These are phyloP conservation scores for Trichopoda pennipes DNA, from an alignment of 2,888 invertebrate species.

Conservation along the genomic window DNA sequence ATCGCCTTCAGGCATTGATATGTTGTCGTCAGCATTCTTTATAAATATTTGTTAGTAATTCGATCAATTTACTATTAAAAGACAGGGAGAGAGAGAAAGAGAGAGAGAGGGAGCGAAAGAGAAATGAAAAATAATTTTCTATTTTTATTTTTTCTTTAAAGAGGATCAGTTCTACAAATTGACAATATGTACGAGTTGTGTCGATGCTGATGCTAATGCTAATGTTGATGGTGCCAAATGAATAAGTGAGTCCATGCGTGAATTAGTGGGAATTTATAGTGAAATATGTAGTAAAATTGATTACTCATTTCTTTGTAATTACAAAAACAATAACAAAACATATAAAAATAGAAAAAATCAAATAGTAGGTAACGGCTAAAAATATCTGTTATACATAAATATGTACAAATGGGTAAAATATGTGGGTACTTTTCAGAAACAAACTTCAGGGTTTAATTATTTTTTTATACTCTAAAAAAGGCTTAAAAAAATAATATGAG, in stretches of 20 bases:
- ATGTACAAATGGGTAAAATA: too few species aligned
- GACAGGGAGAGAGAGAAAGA: too few species aligned
- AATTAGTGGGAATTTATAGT: slow-evolving; percentile 15
- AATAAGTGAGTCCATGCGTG: slow-evolving; percentile 9
- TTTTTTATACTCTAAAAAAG: too few species aligned
- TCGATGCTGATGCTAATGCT: not conserved
- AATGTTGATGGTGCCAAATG: not conserved
- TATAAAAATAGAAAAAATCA: not conserved
- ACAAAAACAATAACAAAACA: not conserved
- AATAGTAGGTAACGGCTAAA: slow-evolving; percentile 10
- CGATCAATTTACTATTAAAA: not conserved
- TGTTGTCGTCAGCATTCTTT: too few species aligned
- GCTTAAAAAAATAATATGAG: too few species aligned
- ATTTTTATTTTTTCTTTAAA: not conserved
- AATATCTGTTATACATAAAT: not conserved
- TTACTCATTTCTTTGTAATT: slow-evolving; percentile 47
- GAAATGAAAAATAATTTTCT: not conserved
- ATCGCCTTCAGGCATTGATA: too few species aligned
- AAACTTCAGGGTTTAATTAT: too few species aligned
- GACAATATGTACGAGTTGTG: not conserved
- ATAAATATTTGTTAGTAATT: not conserved
- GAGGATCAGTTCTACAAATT: not conserved
- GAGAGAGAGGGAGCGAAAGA: too few species aligned
- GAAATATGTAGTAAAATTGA: slow-evolving; percentile 18
- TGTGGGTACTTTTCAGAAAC: too few species aligned